These are phyloP conservation scores for Lasioglossum malachurum DNA, from an alignment of 2,888 invertebrate genomes.

Conservation along the genomic window DNA sequence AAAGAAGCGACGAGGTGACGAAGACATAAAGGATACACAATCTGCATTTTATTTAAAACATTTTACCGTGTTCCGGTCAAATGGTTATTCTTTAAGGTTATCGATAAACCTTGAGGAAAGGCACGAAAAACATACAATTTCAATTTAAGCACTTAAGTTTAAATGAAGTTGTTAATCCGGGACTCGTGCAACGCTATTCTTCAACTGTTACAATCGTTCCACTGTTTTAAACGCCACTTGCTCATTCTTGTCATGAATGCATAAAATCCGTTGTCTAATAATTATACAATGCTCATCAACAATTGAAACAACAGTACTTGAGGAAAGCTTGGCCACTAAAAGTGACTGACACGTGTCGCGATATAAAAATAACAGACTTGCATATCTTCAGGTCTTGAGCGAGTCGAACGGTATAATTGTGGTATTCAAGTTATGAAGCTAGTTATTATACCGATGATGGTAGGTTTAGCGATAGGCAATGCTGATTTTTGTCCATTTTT, in stretches of 20 bases:
- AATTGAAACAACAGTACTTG: not conserved
- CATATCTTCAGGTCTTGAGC: not conserved
- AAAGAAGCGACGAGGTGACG: not conserved
- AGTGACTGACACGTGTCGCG: not conserved
- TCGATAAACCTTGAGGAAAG: not conserved
- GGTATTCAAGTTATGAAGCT: too few relatives aligned
- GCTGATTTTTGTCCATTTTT: too few relatives aligned
- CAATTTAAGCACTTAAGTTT: not conserved
- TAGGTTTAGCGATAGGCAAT: not conserved
- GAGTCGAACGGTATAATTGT: not conserved
- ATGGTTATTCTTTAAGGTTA: not conserved
- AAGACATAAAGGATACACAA: not conserved
- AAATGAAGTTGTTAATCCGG: not conserved
- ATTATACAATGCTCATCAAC: not conserved
- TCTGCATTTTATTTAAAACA: not conserved
- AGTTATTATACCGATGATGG: not conserved
- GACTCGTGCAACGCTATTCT: not conserved
- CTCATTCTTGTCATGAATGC: not conserved
- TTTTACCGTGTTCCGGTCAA: not conserved
- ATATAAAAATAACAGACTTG: not conserved
- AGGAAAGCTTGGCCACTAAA: not conserved
- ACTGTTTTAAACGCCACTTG: not conserved
- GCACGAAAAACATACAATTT: not conserved
- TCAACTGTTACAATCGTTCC: not conserved
- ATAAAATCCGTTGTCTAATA: not conserved